phyloP scores from a whole-genome alignment of 1,140 invertebrate genomes.

The Halyomorpha halys region DNA sequence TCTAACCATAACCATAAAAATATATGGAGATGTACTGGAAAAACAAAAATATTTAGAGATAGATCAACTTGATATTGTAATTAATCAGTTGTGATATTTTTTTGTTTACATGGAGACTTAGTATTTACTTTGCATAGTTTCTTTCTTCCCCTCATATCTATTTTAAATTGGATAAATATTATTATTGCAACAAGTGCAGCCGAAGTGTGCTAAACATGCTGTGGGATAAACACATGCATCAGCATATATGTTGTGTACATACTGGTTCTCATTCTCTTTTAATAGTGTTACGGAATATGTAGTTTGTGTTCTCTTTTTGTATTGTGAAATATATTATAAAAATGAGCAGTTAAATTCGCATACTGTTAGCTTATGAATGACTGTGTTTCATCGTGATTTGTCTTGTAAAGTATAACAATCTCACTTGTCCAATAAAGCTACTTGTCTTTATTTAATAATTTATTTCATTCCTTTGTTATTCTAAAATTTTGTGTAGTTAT shows the following conservation, averaged over 20 bases:
- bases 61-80: no score
- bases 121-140: no score
- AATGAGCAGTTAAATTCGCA: conserved; percentile 27
- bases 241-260: conserved; percentile 24
- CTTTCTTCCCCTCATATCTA: no score
- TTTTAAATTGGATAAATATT: conserved; percentile 6
- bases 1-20: no score
- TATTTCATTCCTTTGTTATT: conserved; percentile 8
- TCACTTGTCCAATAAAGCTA: conserved; percentile 33
- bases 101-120: no score
- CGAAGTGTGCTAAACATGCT: conserved; percentile 26
- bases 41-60: no score
- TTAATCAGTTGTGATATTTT: no score
- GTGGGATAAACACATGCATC: conserved; percentile 5
- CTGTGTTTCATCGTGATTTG: conserved; percentile 32
- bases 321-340: conserved; percentile 29
- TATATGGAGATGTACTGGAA: no score
- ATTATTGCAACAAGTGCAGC: conserved; percentile 21
- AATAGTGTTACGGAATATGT: conserved; percentile 28
- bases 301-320: conserved; percentile 32
- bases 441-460: conserved; percentile 29
- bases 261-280: conserved; percentile 28
- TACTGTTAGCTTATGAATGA: conserved; percentile 33
- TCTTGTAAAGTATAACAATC: conserved; percentile 33
- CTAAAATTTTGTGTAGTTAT: no score